These are phyloP conservation scores for Gila robusta DNA, from an alignment of 2,797 vertebrate species.

Conservation along the genomic window DNA sequence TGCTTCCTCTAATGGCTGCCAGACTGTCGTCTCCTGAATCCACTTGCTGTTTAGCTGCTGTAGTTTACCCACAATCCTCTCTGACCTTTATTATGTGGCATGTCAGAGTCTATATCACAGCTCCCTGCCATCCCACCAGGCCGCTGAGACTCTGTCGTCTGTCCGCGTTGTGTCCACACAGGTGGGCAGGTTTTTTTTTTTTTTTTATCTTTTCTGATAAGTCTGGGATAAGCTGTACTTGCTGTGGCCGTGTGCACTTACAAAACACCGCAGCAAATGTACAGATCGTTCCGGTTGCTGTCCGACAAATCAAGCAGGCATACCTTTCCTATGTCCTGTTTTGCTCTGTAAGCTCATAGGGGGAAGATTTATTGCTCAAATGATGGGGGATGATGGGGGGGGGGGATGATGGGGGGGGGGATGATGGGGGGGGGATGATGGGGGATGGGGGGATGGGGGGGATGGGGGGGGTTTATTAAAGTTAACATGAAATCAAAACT, in stretches of 20 bases:
- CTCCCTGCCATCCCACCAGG: background rate
- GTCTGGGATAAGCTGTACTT: background rate
- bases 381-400: too few species aligned
- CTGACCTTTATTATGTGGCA: slow-evolving; percentile 22
- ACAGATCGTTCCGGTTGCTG: background rate
- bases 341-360: too few species aligned
- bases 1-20: slow-evolving; percentile 35
- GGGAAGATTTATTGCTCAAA: too few species aligned
- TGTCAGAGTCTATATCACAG: background rate
- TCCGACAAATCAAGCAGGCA: background rate
- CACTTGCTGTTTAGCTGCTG: background rate
- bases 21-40: background rate
- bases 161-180: background rate
- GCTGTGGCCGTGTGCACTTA: background rate
- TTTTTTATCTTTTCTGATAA: slow-evolving; percentile 7
- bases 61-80: slow-evolving; percentile 25
- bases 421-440: too few species aligned
- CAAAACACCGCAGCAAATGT: background rate
- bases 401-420: too few species aligned
- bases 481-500: background rate
- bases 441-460: background rate
- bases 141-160: background rate
- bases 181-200: background rate
- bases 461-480: too few species aligned
- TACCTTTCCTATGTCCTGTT: too few species aligned